phyloP scores from a whole-genome alignment of 2,113 vertebrate genomes.

The Gymnorhina tibicen region DNA sequence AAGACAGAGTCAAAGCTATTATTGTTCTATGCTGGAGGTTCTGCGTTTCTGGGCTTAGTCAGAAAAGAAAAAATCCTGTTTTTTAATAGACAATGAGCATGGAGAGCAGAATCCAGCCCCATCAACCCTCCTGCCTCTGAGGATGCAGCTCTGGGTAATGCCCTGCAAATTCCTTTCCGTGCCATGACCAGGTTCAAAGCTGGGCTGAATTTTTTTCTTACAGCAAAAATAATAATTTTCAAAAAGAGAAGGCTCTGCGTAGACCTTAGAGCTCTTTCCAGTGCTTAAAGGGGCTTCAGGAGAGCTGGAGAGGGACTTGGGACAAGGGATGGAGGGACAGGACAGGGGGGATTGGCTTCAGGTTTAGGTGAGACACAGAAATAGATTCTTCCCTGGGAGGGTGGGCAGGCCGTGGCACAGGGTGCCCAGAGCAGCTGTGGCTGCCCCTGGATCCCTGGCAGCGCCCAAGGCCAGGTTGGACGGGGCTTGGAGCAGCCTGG shows the following conservation, averaged over 20 bases:
- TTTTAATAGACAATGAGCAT: background rate
- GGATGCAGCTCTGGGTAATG: fast-evolving
- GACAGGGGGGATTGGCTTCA: background rate
- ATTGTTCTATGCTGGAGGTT: background rate
- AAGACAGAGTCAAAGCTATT: background rate
- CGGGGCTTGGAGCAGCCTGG: background rate
- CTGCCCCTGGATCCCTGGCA: background rate
- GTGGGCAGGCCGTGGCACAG: background rate
- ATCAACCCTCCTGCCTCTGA: background rate
- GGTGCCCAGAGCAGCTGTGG: background rate
- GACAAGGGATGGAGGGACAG: background rate
- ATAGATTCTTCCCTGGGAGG: fast-evolving
- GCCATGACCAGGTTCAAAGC: background rate
- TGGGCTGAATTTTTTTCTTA: background rate
- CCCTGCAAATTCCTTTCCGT: background rate
- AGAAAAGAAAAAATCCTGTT: too few species aligned
- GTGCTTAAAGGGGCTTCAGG: background rate
- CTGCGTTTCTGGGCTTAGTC: background rate
- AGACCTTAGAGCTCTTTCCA: background rate
- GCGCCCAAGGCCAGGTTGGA: background rate
- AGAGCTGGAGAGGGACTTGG: background rate
- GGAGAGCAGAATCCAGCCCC: background rate
- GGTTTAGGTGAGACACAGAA: background rate
- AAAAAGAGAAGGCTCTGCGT: background rate
- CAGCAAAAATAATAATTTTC: background rate